Base-by-base conservation (phyloP, 2,113 vertebrate genomes). In the Anarrhichthys ocellatus region DNA sequence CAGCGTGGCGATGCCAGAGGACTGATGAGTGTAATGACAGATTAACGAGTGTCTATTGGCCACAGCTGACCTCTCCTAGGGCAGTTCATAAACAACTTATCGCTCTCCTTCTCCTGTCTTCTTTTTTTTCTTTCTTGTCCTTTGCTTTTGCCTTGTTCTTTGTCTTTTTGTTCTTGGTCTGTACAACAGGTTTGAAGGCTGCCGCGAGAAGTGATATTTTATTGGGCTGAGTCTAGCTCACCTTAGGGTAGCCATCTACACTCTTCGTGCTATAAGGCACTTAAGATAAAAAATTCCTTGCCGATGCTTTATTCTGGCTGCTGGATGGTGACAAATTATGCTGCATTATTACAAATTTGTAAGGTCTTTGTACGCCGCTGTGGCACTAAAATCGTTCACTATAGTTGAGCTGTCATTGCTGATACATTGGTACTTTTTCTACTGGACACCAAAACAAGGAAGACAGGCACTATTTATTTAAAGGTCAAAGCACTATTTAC, bases 21-120 rank as follows among this genome's bases (percentile, higher is more conserved):
- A 76, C 91, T 92, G 93, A 93, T 91, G 90, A 92, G 88, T 83
- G 78, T 92, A 92, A 91, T 92, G 93, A 91, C 88, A 91, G 91
- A 92, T 92, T 92, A 92, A 89, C 82, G 73, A 76, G 88, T 85
- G 85, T 91, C 91, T 88, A 73, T 81, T 68, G 78, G 89, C 86
- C 88, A 91, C 83, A 74, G 85, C 86, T 93, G 91, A 92, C 91
- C 92, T 90, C 89, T 92, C 87, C 76, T 74, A 63, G 38, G 85
- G 88, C 84, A 70, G 76, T 82, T 86, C 88, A 86, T 88, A 91
- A 92, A 92, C 92, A 92, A 85, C 81, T 86, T 83, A 70, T 74
- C 71, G 38, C 70, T 65, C 71, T 27, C 27, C 44, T 65, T 67
- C 76, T 61, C 38, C 46, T 46, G 36, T 69, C 29, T 66, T 71